phyloP scores from a whole-genome alignment of 2,888 invertebrate species.

The Selenia dentaria region DNA sequence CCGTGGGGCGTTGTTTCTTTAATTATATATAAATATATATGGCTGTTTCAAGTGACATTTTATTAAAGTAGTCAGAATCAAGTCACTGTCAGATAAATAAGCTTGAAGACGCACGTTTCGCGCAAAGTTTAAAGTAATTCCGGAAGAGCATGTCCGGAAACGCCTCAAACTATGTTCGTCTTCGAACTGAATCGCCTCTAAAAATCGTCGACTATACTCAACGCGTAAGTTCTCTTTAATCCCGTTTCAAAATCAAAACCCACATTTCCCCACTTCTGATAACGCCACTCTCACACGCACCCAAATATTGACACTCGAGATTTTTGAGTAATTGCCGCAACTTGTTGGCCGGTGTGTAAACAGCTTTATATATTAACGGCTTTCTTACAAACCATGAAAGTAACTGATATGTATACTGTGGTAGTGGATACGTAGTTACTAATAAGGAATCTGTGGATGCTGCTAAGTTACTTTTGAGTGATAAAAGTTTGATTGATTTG shows the following conservation, averaged over 20 bases:
- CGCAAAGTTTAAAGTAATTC: no score
- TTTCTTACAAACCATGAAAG: not conserved
- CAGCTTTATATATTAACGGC: slow-evolving; percentile 20
- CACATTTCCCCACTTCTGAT: slow-evolving; percentile 31
- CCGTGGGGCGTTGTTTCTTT: no score
- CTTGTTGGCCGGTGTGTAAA: slow-evolving; percentile 40
- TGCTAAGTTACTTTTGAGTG: slow-evolving; percentile 15
- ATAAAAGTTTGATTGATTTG: slow-evolving; percentile 29
- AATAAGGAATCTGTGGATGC: not conserved
- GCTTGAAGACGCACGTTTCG: no score
- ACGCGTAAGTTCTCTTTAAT: no score
- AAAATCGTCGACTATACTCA: no score
- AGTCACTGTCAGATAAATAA: no score
- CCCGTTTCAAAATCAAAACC: not conserved
- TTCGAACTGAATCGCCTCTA: no score
- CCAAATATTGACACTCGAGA: slow-evolving; percentile 61
- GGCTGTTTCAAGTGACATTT: no score
- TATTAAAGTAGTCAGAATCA: no score
- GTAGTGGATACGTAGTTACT: not conserved
- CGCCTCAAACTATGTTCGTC: no score
- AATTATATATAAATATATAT: no score
- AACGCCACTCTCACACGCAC: slow-evolving; percentile 49
- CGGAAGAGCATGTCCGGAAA: no score
- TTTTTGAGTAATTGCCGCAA: slow-evolving; percentile 63
- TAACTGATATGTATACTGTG: not conserved